Evolutionary conservation across 2,797 vertebrate species (phyloP).

Genomic region (Rhinophrynus dorsalis): DNA sequence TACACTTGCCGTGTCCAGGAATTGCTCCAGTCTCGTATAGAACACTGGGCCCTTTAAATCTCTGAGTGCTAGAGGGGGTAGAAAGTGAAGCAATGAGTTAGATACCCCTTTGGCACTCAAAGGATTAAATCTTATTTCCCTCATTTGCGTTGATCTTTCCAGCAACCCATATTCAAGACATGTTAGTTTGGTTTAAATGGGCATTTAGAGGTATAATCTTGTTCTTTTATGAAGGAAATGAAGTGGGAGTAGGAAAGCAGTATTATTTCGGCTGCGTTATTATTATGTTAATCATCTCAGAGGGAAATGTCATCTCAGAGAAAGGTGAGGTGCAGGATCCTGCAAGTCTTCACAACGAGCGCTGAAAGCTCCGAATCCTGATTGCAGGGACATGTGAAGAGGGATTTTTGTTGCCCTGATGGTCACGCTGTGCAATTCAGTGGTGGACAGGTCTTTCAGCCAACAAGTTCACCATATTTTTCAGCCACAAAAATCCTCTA

Average conservation of each 20-base stretch:
- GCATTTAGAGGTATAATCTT: conserved; percentile 35
- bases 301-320: conserved; percentile 27
- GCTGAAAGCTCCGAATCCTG: conserved; percentile 20
- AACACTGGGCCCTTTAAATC: too few species aligned
- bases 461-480: not conserved
- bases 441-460: not conserved
- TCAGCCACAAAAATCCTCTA: not conserved
- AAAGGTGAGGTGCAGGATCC: conserved; percentile 18
- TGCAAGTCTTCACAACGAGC: conserved; percentile 5
- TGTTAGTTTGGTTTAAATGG: conserved; percentile 20
- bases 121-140: not conserved
- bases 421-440: conserved; percentile 27
- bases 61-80: too few species aligned
- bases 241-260: conserved; percentile 30
- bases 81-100: too few species aligned
- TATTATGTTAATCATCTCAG: conserved; percentile 39
- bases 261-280: conserved; percentile 39
- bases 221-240: conserved; percentile 28
- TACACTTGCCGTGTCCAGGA: too few species aligned
- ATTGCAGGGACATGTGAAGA: conserved; percentile 17
- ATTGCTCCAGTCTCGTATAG: too few species aligned
- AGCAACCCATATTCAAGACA: conserved; percentile 12
- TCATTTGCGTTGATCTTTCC: conserved; percentile 15
- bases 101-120: too few species aligned
- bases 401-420: conserved; percentile 7